Conservation (phyloP, 2,888 invertebrate genomes). For the Thereva nobilitata region DNA sequence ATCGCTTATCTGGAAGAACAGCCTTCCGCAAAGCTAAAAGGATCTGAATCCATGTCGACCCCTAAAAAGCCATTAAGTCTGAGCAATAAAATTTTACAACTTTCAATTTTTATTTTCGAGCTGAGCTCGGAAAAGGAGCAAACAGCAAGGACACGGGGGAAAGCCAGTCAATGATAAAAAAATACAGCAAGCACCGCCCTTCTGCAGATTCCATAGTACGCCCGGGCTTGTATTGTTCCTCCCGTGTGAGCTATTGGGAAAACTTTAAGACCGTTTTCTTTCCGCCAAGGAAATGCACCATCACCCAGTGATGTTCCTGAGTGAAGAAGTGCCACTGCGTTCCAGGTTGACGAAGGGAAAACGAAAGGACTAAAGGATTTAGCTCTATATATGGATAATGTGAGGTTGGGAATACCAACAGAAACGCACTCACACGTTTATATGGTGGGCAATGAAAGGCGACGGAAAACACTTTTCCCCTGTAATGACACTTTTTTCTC, state of each 20-base stretch:
- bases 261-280: too few species aligned
- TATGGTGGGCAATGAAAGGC: conserved; percentile 22
- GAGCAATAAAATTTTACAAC: conserved; percentile 33
- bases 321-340: too few species aligned
- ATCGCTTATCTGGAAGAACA: conserved; percentile 14
- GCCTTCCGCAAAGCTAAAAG: conserved; percentile 23
- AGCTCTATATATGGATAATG: too few species aligned
- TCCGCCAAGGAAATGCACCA: conserved; percentile 5
- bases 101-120: conserved; percentile 32
- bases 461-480: conserved; percentile 19
- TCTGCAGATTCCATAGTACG: too few species aligned
- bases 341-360: too few species aligned
- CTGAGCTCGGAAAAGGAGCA: background rate
- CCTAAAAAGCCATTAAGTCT: conserved; percentile 27
- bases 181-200: too few species aligned
- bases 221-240: too few species aligned
- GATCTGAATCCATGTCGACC: conserved; percentile 20
- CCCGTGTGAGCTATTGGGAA: too few species aligned
- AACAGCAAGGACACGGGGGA: conserved; percentile 5
- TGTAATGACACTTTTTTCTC: conserved; percentile 32
- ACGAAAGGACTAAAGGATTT: too few species aligned
- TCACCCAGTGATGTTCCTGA: background rate
- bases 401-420: background rate
- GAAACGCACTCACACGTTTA: conserved; percentile 9
- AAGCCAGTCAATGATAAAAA: conserved; percentile 1